A percentile compares a stretch with the other conserved stretches of the same genome.
Conservation (phyloP, 2,888 invertebrate genomes). For the Acanthosepion esculentum region DNA sequence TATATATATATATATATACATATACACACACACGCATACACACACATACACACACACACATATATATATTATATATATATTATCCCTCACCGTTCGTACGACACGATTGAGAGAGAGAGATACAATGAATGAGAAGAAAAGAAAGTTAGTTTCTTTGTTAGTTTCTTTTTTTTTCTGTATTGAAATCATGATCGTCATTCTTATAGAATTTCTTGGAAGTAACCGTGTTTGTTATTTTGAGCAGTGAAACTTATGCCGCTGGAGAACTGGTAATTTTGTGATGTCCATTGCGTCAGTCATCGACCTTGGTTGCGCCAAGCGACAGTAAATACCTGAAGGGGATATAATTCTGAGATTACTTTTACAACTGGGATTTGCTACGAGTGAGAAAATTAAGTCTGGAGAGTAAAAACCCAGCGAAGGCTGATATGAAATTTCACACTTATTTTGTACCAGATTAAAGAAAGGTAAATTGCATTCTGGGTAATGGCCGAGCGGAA, state of each 20-base stretch:
- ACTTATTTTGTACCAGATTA: not conserved
- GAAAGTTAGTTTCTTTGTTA: too few relatives aligned
- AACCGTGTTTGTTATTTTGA: not conserved
- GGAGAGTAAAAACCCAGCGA: not conserved
- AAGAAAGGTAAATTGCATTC: not conserved
- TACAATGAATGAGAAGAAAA: too few relatives aligned
- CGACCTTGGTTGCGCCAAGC: not conserved
- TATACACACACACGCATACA: too few relatives aligned
- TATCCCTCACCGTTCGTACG: too few relatives aligned
- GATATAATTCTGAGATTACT: not conserved
- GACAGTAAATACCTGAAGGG: not conserved
- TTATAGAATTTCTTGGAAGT: too few relatives aligned
- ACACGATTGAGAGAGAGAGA: too few relatives aligned
- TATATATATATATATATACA: too few relatives aligned
- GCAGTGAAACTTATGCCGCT: not conserved
- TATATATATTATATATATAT: too few relatives aligned
- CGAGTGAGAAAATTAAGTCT: not conserved
- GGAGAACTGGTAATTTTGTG: not conserved
- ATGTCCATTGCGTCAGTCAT: not conserved
- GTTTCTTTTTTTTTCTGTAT: too few relatives aligned
- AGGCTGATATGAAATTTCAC: not conserved
- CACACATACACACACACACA: too few relatives aligned
- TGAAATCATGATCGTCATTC: too few relatives aligned
- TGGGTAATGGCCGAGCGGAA: too few relatives aligned
- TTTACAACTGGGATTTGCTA: not conserved